Percentiles rank a stretch among this genome's conserved stretches.
phyloP scores from a whole-genome alignment of 2,113 vertebrate species.

The Macaca nemestrina region DNA sequence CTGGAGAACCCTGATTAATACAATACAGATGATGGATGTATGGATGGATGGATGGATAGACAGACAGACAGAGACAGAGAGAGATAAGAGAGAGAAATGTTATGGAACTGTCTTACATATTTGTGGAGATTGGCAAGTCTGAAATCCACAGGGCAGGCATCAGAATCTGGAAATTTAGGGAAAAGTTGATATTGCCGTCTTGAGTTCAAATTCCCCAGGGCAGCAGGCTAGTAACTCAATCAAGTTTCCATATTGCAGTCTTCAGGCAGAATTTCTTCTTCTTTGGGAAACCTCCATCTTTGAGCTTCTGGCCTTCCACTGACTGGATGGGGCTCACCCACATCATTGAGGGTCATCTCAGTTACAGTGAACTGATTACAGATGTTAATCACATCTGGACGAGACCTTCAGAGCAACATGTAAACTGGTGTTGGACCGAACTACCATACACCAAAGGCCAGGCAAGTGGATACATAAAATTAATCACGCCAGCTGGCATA shows the following conservation, averaged over 20 bases:
- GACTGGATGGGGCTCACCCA: not conserved
- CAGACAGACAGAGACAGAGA: fast-evolving
- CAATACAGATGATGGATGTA: not conserved
- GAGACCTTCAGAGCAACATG: not conserved
- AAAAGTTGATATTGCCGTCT: no score
- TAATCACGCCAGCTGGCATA: fast-evolving
- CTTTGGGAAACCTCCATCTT: not conserved
- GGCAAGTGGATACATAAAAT: not conserved
- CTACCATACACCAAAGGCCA: not conserved
- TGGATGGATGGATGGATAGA: not conserved
- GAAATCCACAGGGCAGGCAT: not conserved
- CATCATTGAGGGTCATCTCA: not conserved
- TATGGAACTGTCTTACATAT: not conserved
- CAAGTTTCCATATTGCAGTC: not conserved
- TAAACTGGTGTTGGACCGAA: not conserved
- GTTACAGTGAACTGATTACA: not conserved
- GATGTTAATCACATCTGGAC: not conserved
- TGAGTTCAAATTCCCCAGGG: not conserved
- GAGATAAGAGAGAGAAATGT: not conserved
- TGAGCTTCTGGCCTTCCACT: not conserved
- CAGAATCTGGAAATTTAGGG: not conserved
- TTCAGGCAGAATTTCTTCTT: not conserved
- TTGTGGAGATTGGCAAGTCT: not conserved
- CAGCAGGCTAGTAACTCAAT: not conserved
- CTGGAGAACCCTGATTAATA: not conserved